phyloP scores from a whole-genome alignment of 2,888 invertebrate genomes.

The Ophion ellenae region DNA sequence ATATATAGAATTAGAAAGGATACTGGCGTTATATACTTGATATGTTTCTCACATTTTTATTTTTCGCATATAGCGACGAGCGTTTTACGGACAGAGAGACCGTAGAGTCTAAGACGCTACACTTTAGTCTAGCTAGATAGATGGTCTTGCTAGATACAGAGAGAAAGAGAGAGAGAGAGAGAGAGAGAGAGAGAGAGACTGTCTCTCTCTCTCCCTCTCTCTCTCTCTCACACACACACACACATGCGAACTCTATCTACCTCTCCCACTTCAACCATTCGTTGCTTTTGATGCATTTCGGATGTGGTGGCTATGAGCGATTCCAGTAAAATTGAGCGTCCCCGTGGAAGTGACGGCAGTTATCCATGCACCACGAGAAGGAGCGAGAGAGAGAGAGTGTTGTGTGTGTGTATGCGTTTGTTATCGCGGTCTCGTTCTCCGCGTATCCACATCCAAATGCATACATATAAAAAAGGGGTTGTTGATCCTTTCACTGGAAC shows the following conservation, averaged over 20 bases:
- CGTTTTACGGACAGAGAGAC: no score
- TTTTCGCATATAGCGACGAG: no score
- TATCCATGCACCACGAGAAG: constrained; percentile 38
- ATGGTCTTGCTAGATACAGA: no score
- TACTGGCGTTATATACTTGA: no score
- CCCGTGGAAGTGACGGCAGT: constrained; percentile 54
- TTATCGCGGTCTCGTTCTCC: constrained; percentile 1
- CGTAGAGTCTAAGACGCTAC: no score
- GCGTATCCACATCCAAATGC: background rate
- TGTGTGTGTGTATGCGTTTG: no score
- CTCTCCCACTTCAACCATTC: background rate
- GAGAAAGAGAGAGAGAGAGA: no score
- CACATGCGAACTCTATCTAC: no score
- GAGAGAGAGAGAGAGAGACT: background rate
- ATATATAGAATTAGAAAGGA: no score
- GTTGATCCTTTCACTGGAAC: background rate
- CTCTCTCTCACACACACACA: background rate
- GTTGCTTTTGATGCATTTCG: constrained; percentile 41
- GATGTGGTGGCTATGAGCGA: constrained; percentile 45
- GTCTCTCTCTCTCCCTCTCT: background rate
- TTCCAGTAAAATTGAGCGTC: constrained; percentile 57
- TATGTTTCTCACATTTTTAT: no score
- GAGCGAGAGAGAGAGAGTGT: background rate
- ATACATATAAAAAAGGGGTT: background rate
- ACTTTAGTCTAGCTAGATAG: no score